These are phyloP conservation scores for Xanthorhoe designata DNA, from an alignment of 2,888 invertebrate species.

Conservation along the genomic window DNA sequence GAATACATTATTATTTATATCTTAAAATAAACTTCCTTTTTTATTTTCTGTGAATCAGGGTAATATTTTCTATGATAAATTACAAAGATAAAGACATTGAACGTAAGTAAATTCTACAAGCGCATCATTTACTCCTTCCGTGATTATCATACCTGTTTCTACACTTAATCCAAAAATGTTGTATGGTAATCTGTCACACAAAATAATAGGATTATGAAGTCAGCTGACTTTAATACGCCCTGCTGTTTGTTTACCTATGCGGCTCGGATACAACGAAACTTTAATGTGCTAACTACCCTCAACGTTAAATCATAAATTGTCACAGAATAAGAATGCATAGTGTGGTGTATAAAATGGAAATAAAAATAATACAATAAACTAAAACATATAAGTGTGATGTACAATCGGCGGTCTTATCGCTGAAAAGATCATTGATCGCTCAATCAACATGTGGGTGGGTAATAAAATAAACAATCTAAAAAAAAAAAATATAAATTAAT, in stretches of 20 bases:
- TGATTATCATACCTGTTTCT: too few species aligned
- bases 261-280: background rate
- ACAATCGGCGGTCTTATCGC: too few species aligned
- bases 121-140: too few species aligned
- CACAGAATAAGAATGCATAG: background rate
- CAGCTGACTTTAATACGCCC: background rate
- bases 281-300: background rate
- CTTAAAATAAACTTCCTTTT: too few species aligned
- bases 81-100: too few species aligned
- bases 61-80: too few species aligned
- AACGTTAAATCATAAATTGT: background rate
- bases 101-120: too few species aligned
- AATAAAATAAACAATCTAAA: background rate
- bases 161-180: background rate
- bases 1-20: too few species aligned
- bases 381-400: too few species aligned
- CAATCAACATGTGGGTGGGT: background rate
- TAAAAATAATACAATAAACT: background rate
- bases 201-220: background rate
- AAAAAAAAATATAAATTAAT: conserved; percentile 36
- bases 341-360: background rate
- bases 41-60: too few species aligned
- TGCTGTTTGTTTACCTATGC: background rate
- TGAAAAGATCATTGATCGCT: too few species aligned
- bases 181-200: background rate